phyloP scores from a whole-genome alignment of 2,888 invertebrate genomes.

The Morpho helenor region DNA sequence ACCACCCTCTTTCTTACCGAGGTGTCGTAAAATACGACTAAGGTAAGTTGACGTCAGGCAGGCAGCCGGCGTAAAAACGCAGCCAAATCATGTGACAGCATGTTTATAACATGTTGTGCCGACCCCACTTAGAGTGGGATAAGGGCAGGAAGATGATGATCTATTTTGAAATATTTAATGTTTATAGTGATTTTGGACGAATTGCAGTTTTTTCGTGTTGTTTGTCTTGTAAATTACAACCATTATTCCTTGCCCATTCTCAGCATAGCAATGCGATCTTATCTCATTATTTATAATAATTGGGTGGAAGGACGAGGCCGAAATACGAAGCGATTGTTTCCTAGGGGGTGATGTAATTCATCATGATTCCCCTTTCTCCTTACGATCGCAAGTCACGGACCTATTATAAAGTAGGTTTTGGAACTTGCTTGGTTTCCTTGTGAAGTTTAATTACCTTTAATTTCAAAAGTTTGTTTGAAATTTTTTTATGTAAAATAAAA shows the following conservation, averaged over 20 bases:
- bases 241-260: constrained; percentile 35
- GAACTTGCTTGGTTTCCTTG: constrained; percentile 12
- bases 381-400: constrained; percentile 14
- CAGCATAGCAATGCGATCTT: constrained; percentile 47
- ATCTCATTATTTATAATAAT: constrained; percentile 67
- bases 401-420: constrained; percentile 16
- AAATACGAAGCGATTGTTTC: constrained; percentile 37
- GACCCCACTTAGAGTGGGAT: no score
- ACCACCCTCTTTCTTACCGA: no score
- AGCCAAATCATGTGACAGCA: no score
- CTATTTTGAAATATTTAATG: no score
- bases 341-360: constrained; percentile 34
- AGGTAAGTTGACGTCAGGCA: no score
- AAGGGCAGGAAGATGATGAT: no score
- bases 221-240: constrained; percentile 18
- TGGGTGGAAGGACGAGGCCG: constrained; percentile 46
- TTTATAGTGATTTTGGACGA: no score
- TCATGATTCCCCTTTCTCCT: constrained; percentile 30
- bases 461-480: not conserved
- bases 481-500: not conserved
- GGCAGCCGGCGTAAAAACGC: no score
- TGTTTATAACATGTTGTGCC: no score
- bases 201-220: no score
- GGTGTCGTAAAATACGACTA: no score
- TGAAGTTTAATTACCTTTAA: constrained; percentile 2